Evolutionary conservation across 2,797 vertebrate genomes (phyloP).

Genomic region (Cynopterus sphinx): DNA sequence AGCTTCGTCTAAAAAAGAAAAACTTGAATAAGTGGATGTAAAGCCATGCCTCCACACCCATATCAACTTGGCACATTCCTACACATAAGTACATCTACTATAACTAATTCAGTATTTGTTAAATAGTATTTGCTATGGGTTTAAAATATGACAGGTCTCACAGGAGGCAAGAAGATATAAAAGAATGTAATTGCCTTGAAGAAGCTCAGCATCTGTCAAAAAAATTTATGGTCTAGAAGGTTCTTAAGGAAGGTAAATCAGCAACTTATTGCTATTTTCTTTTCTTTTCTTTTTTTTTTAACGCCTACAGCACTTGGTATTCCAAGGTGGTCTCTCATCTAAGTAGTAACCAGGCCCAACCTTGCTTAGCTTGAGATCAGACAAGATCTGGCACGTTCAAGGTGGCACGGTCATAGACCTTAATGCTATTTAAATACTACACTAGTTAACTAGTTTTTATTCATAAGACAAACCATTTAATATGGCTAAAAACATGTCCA

Average conservation of each 20-base stretch:
- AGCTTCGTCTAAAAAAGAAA: neutral
- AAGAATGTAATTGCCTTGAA: neutral
- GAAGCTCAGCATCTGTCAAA: neutral
- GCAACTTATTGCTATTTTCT: neutral
- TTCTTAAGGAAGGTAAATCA: constrained; percentile 12
- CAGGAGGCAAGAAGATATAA: neutral
- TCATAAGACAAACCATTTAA: constrained; percentile 8
- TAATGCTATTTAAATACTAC: constrained; percentile 42
- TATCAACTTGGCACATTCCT: neutral
- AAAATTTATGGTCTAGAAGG: constrained; percentile 8
- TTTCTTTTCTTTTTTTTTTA: no score
- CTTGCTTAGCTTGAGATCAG: no score
- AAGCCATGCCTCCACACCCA: neutral
- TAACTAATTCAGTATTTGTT: neutral
- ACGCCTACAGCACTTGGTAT: no score
- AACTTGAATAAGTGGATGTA: neutral
- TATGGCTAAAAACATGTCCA: constrained; percentile 38
- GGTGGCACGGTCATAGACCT: neutral
- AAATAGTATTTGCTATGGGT: neutral
- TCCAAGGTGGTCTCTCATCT: no score
- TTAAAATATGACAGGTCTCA: constrained; percentile 23
- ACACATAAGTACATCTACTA: neutral
- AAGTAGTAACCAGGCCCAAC: no score
- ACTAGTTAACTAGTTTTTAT: constrained; percentile 43
- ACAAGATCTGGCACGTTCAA: no score